A percentile compares a stretch with the other conserved stretches of the same genome.
Evolutionary conservation across 2,888 invertebrate species (phyloP).

Genomic region (Uloborus plumipes): DNA sequence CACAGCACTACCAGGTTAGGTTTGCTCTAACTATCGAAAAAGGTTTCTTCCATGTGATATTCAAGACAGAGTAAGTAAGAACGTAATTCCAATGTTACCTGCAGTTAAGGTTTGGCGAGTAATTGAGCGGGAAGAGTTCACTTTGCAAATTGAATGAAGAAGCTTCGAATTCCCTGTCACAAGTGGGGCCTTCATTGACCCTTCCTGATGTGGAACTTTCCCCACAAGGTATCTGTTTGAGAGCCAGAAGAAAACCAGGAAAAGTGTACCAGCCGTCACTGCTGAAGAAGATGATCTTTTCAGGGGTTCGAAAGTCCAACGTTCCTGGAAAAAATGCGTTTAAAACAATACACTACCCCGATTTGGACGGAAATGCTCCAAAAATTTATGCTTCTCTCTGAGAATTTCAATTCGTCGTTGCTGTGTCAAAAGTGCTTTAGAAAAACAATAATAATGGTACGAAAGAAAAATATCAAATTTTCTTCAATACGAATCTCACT

Average conservation of each 20-base stretch:
- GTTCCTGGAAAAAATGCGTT: slow-evolving; percentile 27
- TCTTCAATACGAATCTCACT: too few relatives aligned
- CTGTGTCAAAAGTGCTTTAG: neutral
- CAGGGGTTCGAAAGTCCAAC: slow-evolving; percentile 55
- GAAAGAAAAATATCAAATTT: neutral
- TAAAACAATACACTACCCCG: too few relatives aligned
- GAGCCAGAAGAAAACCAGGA: slow-evolving; percentile 66
- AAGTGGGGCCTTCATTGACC: slow-evolving; percentile 11
- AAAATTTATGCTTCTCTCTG: too few relatives aligned
- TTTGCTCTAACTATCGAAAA: too few relatives aligned
- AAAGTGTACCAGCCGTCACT: slow-evolving; percentile 62
- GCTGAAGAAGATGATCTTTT: slow-evolving; percentile 66
- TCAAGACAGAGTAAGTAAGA: too few relatives aligned
- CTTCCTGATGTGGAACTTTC: slow-evolving; percentile 23
- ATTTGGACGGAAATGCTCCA: too few relatives aligned
- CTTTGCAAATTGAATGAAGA: slow-evolving; percentile 63
- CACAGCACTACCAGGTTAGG: too few relatives aligned
- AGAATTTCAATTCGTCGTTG: too few relatives aligned
- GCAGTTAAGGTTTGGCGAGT: slow-evolving; percentile 47
- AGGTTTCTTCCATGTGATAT: too few relatives aligned
- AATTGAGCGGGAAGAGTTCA: slow-evolving; percentile 65
- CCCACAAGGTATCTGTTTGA: slow-evolving; percentile 66
- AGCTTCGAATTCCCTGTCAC: slow-evolving; percentile 60
- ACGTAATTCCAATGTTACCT: slow-evolving; percentile 10
- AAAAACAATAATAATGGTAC: neutral